These are phyloP conservation scores for Axinella damicornis DNA, from an alignment of 37 sponge, comb jelly and placozoan species.

Conservation along the genomic window DNA sequence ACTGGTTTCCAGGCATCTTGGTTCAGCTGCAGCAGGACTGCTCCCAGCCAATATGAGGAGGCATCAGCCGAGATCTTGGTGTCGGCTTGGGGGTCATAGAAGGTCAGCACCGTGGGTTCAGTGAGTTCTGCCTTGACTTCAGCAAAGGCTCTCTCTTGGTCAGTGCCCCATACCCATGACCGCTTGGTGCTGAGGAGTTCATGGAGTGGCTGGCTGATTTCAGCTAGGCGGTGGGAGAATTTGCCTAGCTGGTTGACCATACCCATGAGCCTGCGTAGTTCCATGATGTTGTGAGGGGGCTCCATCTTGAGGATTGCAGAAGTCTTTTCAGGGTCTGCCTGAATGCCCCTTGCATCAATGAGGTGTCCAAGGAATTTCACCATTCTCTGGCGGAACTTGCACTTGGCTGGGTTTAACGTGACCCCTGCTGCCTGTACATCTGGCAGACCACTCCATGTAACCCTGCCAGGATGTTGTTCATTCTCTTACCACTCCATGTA, in stretches of 20 bases:
- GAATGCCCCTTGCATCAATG: constrained; percentile 21
- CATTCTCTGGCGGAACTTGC: constrained; percentile 4
- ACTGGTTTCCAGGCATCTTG: neutral
- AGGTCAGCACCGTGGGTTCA: neutral
- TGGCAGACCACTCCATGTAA: no score
- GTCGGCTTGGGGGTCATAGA: neutral
- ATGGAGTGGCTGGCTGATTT: constrained; percentile 16
- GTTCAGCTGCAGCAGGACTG: constrained; percentile 36
- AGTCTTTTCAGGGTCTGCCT: constrained; percentile 46
- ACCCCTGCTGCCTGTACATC: neutral
- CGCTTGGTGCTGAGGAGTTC: constrained; percentile 25
- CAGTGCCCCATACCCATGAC: constrained; percentile 10
- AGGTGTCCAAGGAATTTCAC: constrained; percentile 38
- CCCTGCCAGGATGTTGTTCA: constrained; percentile 23
- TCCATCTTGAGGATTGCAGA: neutral
- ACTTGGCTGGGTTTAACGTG: constrained; percentile 27
- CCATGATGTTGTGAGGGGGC: neutral
- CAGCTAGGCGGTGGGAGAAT: constrained; percentile 16
- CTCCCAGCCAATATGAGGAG: constrained; percentile 36
- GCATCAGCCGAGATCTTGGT: constrained; percentile 41
- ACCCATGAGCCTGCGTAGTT: constrained; percentile 36
- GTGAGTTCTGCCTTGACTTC: constrained; percentile 17
- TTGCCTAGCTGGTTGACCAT: constrained; percentile 43
- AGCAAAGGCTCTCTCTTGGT: constrained; percentile 17
- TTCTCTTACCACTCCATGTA: constrained; percentile 24